phyloP scores from a whole-genome alignment of 1,140 invertebrate genomes.

The Augochlora pura region DNA sequence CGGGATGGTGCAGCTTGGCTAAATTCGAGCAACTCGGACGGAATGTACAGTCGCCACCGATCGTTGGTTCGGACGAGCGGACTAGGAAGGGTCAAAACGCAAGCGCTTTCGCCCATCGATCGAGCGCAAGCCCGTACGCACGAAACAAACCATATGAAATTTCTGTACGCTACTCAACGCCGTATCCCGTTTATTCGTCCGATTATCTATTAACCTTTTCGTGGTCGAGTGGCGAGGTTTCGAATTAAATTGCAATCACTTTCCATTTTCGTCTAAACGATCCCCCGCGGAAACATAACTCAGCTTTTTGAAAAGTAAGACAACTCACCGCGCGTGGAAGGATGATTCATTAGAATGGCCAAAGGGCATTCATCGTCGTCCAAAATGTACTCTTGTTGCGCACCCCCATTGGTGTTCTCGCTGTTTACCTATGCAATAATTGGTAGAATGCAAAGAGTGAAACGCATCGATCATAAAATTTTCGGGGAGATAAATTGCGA shows the following conservation, averaged over 20 bases:
- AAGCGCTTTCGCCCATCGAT: neutral
- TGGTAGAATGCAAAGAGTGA: neutral
- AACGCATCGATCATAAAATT: neutral
- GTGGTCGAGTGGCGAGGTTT: too few species aligned
- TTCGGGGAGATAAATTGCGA: neutral
- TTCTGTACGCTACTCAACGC: too few species aligned
- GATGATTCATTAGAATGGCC: constrained; percentile 95
- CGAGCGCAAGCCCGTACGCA: neutral
- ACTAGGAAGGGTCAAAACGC: constrained; percentile 1
- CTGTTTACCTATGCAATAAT: constrained; percentile 84
- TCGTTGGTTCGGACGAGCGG: constrained; percentile 3
- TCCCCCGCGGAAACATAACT: too few species aligned
- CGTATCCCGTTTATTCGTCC: too few species aligned
- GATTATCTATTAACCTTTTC: neutral
- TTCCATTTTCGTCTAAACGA: too few species aligned
- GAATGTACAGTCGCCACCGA: neutral
- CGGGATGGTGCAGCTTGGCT: neutral
- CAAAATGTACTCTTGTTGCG: constrained; percentile 91
- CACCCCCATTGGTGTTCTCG: constrained; percentile 82
- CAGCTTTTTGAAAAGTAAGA: neutral
- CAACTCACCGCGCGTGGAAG: constrained; percentile 89
- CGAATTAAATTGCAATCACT: too few species aligned
- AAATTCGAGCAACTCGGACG: constrained; percentile 1
- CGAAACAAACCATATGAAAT: neutral
- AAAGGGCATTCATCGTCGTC: constrained; percentile 98